phyloP scores from a whole-genome alignment of 1,140 invertebrate species.

The Geopemphigus sp. region DNA sequence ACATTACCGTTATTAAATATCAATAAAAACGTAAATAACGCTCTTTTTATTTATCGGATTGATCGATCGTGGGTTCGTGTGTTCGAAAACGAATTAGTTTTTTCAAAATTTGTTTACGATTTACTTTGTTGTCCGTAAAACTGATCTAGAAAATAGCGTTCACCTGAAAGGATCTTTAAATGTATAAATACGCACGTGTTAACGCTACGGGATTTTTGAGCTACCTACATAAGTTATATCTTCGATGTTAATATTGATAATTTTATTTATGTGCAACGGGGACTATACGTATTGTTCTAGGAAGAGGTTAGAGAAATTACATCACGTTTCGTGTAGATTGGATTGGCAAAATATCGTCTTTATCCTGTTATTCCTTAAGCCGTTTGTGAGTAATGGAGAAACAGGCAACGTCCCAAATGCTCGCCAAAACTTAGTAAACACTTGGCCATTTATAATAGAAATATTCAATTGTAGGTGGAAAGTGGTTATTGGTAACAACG shows the following conservation, averaged over 20 bases:
- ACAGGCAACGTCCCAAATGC: constrained; percentile 13
- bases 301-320: constrained; percentile 31
- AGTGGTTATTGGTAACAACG: not conserved
- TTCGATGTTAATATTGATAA: not conserved
- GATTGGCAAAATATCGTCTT: constrained; percentile 43
- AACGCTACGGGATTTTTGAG: not conserved
- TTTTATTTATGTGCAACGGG: constrained; percentile 5
- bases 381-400: constrained; percentile 40
- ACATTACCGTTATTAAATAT: too few species aligned
- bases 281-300: not conserved
- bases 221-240: not conserved
- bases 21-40: too few species aligned
- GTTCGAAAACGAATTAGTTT: too few species aligned
- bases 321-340: constrained; percentile 44
- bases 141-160: too few species aligned
- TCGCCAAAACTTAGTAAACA: constrained; percentile 32
- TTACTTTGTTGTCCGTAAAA: too few species aligned
- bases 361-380: constrained; percentile 23
- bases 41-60: too few species aligned
- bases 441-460: constrained; percentile 26
- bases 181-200: too few species aligned
- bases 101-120: too few species aligned
- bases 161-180: too few species aligned
- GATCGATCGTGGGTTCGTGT: too few species aligned
- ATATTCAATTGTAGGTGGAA: constrained; percentile 22